phyloP scores from a whole-genome alignment of 2,888 invertebrate genomes.

The Nymphalis c-album region DNA sequence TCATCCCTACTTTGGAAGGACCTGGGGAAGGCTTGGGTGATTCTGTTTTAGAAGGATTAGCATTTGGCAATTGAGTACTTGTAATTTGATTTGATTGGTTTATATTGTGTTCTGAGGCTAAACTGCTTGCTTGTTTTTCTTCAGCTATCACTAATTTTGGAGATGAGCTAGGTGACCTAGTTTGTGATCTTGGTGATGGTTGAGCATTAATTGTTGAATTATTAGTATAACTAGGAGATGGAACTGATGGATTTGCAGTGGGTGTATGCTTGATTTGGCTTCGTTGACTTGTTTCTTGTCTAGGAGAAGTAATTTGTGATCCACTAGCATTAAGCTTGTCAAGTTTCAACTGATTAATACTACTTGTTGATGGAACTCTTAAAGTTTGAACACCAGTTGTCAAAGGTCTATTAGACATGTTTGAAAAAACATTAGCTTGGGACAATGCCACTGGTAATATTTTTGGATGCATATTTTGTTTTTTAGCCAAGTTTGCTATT shows the following conservation, averaged over 20 bases:
- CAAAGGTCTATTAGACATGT: conserved; percentile 56
- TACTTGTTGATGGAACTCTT: conserved; percentile 62
- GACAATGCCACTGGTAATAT: conserved; percentile 54
- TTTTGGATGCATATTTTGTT: conserved; percentile 69
- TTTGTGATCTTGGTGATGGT: conserved; percentile 71
- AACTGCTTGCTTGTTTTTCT: conserved; percentile 66
- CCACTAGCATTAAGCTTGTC: conserved; percentile 57
- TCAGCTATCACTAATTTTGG: conserved; percentile 78
- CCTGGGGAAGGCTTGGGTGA: conserved; percentile 60
- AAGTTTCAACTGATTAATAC: conserved; percentile 60
- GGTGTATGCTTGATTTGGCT: conserved; percentile 53
- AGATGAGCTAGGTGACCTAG: conserved; percentile 78
- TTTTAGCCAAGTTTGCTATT: conserved; percentile 76
- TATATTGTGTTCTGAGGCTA: conserved; percentile 55
- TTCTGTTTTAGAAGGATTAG: conserved; percentile 59
- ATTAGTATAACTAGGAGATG: conserved; percentile 59
- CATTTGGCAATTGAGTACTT: conserved; percentile 64
- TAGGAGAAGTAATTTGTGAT: conserved; percentile 48
- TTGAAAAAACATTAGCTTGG: conserved; percentile 61
- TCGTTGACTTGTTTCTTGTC: conserved; percentile 57
- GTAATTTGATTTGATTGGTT: conserved; percentile 73
- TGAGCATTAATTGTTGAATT: conserved; percentile 56
- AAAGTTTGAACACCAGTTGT: conserved; percentile 54
- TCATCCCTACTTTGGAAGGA: conserved; percentile 61
- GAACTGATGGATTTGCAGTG: conserved; percentile 50